Conservation (phyloP, 1,140 invertebrate genomes). For the Achatina immaculata region DNA sequence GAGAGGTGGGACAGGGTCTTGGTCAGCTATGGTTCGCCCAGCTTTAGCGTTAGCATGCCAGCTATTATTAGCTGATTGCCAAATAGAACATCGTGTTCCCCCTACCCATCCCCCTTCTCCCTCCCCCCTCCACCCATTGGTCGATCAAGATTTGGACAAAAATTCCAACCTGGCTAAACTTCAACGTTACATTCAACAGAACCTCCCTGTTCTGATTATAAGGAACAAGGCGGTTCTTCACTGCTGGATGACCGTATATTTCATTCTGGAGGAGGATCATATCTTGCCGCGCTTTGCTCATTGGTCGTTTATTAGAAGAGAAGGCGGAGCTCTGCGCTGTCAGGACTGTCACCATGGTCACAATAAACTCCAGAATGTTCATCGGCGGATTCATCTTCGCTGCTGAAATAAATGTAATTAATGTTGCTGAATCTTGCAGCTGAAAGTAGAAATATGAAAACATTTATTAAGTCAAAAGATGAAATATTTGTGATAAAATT, state of each 20-base stretch:
- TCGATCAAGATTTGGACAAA: no score
- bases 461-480: no score
- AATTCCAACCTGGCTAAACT: not conserved
- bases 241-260: not conserved
- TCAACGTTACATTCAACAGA: not conserved
- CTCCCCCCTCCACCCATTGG: no score
- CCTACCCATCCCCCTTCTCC: no score
- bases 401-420: not conserved
- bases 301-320: not conserved
- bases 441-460: no score
- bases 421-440: no score
- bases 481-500: no score
- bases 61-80: no score
- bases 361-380: not conserved
- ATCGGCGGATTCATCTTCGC: not conserved
- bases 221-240: not conserved
- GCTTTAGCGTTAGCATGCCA: no score
- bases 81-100: no score
- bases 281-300: not conserved
- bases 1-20: no score
- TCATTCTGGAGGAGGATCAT: not conserved
- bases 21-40: no score
- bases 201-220: not conserved
- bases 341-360: not conserved
- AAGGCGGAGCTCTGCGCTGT: not conserved